Conservation (phyloP, 2,797 vertebrate species). For the Danio tinwini region DNA sequence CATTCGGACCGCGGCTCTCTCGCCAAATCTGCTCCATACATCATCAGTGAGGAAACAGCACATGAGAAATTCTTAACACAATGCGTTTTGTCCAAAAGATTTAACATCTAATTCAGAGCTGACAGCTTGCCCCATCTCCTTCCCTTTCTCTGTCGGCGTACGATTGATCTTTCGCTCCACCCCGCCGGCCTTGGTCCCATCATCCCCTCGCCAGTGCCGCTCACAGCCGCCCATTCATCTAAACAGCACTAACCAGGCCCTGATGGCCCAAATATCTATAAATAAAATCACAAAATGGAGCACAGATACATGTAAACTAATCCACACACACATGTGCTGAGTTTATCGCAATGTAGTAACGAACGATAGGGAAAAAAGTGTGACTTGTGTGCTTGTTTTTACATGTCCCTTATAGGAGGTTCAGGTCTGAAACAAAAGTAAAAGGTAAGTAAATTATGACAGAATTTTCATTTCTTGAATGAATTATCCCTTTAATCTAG, state of each 20-base stretch:
- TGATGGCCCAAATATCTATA: slow-evolving; percentile 23
- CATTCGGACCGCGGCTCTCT: slow-evolving; percentile 79
- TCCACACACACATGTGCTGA: background rate
- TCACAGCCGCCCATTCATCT: slow-evolving; percentile 36
- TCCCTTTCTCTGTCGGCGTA: slow-evolving; percentile 79
- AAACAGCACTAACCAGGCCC: slow-evolving; percentile 36
- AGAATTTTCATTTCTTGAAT: too few relatives aligned
- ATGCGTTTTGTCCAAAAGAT: slow-evolving; percentile 92
- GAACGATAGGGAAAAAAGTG: background rate
- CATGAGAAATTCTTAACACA: slow-evolving; percentile 95
- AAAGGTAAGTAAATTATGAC: too few relatives aligned
- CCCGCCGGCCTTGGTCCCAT: slow-evolving; percentile 85
- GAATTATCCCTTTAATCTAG: background rate
- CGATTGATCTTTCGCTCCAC: slow-evolving; percentile 85
- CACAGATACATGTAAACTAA: background rate
- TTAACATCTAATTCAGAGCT: slow-evolving; percentile 98
- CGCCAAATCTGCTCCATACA: slow-evolving; percentile 86
- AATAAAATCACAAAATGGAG: slow-evolving; percentile 1
- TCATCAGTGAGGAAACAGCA: slow-evolving; percentile 89
- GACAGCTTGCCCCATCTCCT: slow-evolving; percentile 89
- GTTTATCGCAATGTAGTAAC: background rate
- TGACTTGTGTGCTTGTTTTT: background rate
- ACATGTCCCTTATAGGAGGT: too few relatives aligned
- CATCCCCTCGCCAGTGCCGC: slow-evolving; percentile 10
- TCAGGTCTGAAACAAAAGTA: too few relatives aligned